Evolutionary conservation across 2,797 vertebrate genomes (phyloP), one percentile per base, ranked within the genome.

Genomic region (Nothura maculosa): DNA sequence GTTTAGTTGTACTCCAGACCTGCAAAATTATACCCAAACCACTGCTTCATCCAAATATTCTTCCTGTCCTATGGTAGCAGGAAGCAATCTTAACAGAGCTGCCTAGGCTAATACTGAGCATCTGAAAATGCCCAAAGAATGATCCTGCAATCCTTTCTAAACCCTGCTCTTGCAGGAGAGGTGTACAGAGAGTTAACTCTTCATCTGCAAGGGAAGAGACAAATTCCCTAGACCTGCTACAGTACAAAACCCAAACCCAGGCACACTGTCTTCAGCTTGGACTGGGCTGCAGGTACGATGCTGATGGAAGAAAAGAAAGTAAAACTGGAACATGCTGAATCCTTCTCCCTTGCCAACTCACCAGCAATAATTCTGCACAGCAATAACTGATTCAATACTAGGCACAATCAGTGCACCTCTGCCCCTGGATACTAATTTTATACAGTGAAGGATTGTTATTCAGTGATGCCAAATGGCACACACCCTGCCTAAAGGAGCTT

Each of bases 21-120:
- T 94, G 85, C 81, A 92, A 94, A 90, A 54, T 45, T 76, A 90
- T 94, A 95, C 58, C 42, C 86, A 90, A 94, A 88, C 72, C 84
- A 6, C 90, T 75, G 10, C 84, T 90, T 87, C 73, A 58, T 75
- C 58, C 68, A 87, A 87, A 79, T 81, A 73, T 34, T 89, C 78
- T 85, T 89, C 84, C 79, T 13, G 0, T 50, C 27, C 5, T 0
- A 73, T 36, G 73, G 50, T 83, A 90, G 62, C 79, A 85, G 78
- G 68, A 68, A 94, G 88, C 74, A 90, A 72, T 87, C 81, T 89
- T 85, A 55, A 24, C 43, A 81, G 76, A 64, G 66, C 55, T 94
- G 90, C 76, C 42, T 80, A 21, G 3, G 1, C 61, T 94, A 89
- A 94, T 78, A 79, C 17, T 73, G 81, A 94, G 94, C 93, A 92